Evolutionary conservation across 2,888 invertebrate genomes (phyloP), one percentile per base, ranked within the genome.

Genomic region (Taenaris catops): DNA sequence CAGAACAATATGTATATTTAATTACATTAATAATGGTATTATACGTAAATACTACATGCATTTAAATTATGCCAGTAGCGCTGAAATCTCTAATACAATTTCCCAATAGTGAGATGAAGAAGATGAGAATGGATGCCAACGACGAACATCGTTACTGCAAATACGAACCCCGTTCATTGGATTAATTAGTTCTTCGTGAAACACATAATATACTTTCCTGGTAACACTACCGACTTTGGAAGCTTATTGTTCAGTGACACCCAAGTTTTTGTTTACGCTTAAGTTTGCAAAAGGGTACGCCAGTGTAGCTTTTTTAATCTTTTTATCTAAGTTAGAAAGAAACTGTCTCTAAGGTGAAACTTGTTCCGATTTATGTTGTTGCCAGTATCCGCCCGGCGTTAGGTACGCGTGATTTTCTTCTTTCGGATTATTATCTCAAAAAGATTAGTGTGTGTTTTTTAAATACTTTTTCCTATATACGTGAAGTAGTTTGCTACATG

Each of bases 131-230:
- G 60, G 60, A 63, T 59, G 57, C 63, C 74, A 78, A 76, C 71
- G 76, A 76, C 79, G 67, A 66, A 61, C 63, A 71, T 79, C 70
- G 79, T 80, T 81, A 79, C 69, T 63, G 65, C 69, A 67, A 72
- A 79, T 72, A 68, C 65, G 66, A n/a, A n/a, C n/a, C n/a, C 65
- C 67, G 67, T 65, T 80, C 73, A 81, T 81, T 78, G 75, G 78
- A 81, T 81, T 81, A 83, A 83, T 81, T 80, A 78, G 78, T 78
- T 70, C 63, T 61, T 57, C 61, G 59, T 59, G 52, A 57, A 69
- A 68, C 28, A 35, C 42, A 28, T 9, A 61, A 63, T 63, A 65
- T 61, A 72, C 71, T 70, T 74, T 70, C 27, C 32, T 32, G 25
- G 38, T 37, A 42, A 35, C 32, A 24, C 37, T 40, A 35, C 31